These are phyloP conservation scores for Heliconius erato DNA, from an alignment of 2,888 invertebrate species.

Conservation along the genomic window DNA sequence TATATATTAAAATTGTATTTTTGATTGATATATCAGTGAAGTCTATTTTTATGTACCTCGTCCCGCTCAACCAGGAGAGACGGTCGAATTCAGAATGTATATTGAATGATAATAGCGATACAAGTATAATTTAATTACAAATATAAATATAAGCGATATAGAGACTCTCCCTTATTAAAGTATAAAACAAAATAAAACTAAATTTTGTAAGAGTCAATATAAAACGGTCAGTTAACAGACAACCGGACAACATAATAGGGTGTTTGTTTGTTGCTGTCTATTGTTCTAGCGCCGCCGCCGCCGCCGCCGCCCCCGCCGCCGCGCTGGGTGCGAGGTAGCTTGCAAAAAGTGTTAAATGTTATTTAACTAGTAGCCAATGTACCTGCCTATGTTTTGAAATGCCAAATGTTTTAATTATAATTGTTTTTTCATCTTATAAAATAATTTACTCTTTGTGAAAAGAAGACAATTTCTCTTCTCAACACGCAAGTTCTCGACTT, in stretches of 20 bases:
- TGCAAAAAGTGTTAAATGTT: not conserved
- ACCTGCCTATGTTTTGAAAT: not conserved
- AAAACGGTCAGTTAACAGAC: slow-evolving; percentile 29
- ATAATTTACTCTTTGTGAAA: not conserved
- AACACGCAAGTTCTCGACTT: too few relatives aligned
- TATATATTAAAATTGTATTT: too few relatives aligned
- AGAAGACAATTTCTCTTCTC: too few relatives aligned
- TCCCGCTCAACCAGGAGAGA: too few relatives aligned
- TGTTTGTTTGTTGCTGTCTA: slow-evolving; percentile 31
- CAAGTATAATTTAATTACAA: too few relatives aligned
- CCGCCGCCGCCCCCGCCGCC: not conserved
- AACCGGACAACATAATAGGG: slow-evolving; percentile 30
- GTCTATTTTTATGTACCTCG: too few relatives aligned
- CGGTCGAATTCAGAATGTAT: too few relatives aligned
- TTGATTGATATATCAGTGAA: too few relatives aligned
- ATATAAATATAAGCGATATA: too few relatives aligned
- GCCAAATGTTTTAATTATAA: not conserved
- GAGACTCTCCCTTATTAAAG: too few relatives aligned
- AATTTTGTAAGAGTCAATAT: slow-evolving; percentile 22
- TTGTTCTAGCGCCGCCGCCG: slow-evolving; percentile 35
- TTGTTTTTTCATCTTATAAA: not conserved
- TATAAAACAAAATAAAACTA: not conserved
- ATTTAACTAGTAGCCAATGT: slow-evolving; percentile 2
- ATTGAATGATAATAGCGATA: too few relatives aligned
- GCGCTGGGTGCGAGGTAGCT: not conserved